These are phyloP conservation scores for Pipistrellus pipistrellus DNA, from an alignment of 2,797 vertebrate genomes.

Conservation along the genomic window DNA sequence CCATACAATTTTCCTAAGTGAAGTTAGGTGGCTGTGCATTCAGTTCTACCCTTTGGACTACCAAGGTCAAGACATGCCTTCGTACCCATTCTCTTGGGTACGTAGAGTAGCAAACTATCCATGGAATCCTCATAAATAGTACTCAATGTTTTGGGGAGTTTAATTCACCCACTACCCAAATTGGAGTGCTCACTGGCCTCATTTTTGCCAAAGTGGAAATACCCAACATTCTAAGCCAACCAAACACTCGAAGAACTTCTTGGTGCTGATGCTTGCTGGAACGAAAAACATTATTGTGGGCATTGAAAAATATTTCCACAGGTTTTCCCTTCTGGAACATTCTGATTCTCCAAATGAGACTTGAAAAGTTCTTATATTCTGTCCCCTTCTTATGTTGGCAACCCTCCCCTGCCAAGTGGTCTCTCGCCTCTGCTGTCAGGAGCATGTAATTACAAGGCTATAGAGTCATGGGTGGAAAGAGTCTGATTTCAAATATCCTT, in stretches of 20 bases:
- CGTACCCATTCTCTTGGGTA: not conserved
- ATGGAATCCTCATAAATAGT: not conserved
- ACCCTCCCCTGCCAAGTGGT: no score
- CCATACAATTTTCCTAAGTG: not conserved
- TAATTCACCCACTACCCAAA: not conserved
- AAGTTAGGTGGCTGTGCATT: not conserved
- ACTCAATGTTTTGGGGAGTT: not conserved
- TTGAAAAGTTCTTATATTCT: not conserved
- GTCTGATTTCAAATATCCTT: not conserved
- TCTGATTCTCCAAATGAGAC: not conserved
- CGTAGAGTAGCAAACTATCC: not conserved
- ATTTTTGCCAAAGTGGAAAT: not conserved
- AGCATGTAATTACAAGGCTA: not conserved
- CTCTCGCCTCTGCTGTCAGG: not conserved
- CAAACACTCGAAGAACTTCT: not conserved
- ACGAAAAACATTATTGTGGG: constrained; percentile 11
- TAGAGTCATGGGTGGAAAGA: not conserved
- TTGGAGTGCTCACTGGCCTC: not conserved
- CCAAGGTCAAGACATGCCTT: not conserved
- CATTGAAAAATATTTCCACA: not conserved
- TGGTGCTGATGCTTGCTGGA: not conserved
- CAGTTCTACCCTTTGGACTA: not conserved
- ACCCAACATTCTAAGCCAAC: not conserved
- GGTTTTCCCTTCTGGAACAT: not conserved
- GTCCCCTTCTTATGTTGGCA: not conserved